Conservation (phyloP, 64 coral and sea anemone species). For the Acropora tenuis region DNA sequence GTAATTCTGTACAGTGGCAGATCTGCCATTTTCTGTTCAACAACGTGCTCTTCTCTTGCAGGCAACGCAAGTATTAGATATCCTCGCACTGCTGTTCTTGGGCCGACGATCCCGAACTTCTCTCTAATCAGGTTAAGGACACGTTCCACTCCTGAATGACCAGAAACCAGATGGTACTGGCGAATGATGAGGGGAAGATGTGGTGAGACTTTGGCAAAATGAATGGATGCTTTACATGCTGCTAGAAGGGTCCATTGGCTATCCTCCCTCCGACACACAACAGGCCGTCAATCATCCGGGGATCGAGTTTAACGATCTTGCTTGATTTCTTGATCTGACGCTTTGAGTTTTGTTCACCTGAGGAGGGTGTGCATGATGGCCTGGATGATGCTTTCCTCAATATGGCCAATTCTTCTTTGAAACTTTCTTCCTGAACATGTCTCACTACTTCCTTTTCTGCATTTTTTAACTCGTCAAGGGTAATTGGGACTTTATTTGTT, state of each 20-base stretch:
- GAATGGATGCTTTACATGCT: background rate
- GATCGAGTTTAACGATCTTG: background rate
- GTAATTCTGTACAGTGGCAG: background rate
- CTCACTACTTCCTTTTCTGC: slow-evolving; percentile 4
- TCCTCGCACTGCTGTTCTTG: too few species aligned
- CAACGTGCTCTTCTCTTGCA: background rate
- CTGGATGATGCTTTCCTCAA: background rate
- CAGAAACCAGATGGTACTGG: background rate
- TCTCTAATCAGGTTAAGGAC: too few species aligned
- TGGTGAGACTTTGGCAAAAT: background rate
- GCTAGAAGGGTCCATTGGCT: slow-evolving; percentile 26
- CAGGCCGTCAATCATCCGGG: background rate
- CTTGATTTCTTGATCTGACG: background rate
- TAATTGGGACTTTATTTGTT: background rate
- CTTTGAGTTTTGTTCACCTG: slow-evolving; percentile 17
- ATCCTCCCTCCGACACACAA: background rate
- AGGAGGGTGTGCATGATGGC: background rate
- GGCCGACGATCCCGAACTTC: too few species aligned
- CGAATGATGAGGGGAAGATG: background rate
- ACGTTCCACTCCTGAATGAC: too few species aligned
- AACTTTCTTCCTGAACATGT: slow-evolving; percentile 23
- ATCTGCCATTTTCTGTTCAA: background rate
- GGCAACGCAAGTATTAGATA: too few species aligned
- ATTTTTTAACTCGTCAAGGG: background rate
- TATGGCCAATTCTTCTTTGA: slow-evolving; percentile 21